Percentiles rank a stretch among this genome's conserved stretches.
phyloP scores from a whole-genome alignment of 2,113 vertebrate genomes.

The Grantiella picta region DNA sequence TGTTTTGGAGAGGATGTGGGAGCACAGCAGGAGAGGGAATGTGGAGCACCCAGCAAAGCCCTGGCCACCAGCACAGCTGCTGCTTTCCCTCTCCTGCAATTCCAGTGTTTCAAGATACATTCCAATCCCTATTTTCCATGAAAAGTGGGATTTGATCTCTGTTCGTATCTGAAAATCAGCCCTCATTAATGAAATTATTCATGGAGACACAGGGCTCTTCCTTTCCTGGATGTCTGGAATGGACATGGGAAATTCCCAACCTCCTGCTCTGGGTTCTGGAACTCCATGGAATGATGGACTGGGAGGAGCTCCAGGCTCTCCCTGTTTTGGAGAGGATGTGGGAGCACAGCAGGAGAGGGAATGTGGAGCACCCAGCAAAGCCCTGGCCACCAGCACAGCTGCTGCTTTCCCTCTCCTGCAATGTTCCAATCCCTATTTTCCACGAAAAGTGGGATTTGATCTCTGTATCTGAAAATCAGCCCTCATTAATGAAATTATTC shows the following conservation, averaged over 20 bases:
- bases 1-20: too few species aligned
- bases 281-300: too few species aligned
- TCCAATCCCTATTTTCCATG: too few species aligned
- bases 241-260: background rate
- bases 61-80: background rate
- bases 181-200: background rate
- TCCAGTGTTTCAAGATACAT: background rate
- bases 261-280: background rate
- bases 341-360: too few species aligned
- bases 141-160: background rate
- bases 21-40: background rate
- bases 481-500: background rate
- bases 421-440: too few species aligned
- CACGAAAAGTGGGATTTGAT: background rate
- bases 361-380: too few species aligned
- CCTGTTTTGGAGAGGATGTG: too few species aligned
- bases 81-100: background rate
- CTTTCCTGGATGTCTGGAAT: background rate
- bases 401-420: too few species aligned
- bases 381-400: too few species aligned
- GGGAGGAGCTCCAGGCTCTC: too few species aligned
- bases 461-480: background rate
- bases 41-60: background rate
- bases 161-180: background rate
- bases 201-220: accelerated